A percentile compares a stretch with the other conserved stretches of the same genome.
These are phyloP conservation scores for Caenorhabditis doughertyi DNA, from an alignment of 2,888 invertebrate species.

Conservation along the genomic window DNA sequence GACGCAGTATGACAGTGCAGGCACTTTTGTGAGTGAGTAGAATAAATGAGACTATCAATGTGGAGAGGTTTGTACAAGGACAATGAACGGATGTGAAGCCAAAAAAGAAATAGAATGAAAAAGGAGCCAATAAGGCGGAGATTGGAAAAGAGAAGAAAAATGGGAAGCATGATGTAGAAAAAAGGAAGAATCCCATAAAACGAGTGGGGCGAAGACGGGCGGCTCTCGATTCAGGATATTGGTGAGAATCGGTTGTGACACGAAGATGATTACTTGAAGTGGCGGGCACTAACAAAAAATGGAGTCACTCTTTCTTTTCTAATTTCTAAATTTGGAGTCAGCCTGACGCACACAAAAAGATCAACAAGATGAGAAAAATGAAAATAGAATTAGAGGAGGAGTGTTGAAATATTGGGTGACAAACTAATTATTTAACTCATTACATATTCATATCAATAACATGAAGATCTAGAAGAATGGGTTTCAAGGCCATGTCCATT, in stretches of 20 bases:
- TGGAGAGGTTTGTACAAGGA: not conserved
- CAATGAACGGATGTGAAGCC: constrained; percentile 8
- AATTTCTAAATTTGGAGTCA: constrained; percentile 2
- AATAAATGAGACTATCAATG: constrained; percentile 19
- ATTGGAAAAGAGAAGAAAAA: constrained; percentile 16
- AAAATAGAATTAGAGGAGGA: not conserved
- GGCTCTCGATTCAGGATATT: constrained; percentile 6
- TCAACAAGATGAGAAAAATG: not conserved
- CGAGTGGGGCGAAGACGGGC: constrained; percentile 21
- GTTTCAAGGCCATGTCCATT: too few relatives aligned
- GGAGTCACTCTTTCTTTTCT: not conserved
- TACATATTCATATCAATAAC: too few relatives aligned
- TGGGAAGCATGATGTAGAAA: constrained; percentile 5
- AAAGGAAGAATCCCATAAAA: constrained; percentile 38
- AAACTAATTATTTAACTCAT: too few relatives aligned
- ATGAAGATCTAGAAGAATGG: too few relatives aligned
- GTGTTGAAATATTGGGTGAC: too few relatives aligned
- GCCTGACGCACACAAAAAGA: not conserved
- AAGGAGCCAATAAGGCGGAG: constrained; percentile 10
- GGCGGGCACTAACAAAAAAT: not conserved
- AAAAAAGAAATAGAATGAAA: not conserved
- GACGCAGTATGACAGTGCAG: constrained; percentile 14
- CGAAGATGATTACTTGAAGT: constrained; percentile 48
- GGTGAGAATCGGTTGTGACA: constrained; percentile 30
- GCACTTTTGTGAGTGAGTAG: not conserved